These are phyloP conservation scores for Rhaphigaster nebulosa DNA, from an alignment of 2,888 invertebrate species.

Conservation along the genomic window DNA sequence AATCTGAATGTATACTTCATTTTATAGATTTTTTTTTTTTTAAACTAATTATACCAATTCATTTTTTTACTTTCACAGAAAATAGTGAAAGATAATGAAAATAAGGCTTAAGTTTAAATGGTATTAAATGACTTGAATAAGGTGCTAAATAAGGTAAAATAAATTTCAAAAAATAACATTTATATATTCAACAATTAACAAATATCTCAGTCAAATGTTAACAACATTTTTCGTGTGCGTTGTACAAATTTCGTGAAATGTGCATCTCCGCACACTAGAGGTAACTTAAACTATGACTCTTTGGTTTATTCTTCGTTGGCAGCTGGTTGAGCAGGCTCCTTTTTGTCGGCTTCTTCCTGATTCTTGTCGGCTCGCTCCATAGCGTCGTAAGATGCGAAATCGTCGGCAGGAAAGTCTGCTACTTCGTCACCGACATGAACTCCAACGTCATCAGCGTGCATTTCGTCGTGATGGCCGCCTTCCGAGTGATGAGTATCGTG, in stretches of 20 bases:
- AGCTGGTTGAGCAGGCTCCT: conserved; percentile 27
- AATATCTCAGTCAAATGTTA: conserved; percentile 34
- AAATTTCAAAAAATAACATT: conserved; percentile 20
- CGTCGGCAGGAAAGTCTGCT: conserved; percentile 68
- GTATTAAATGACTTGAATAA: not conserved
- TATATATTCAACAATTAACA: conserved; percentile 44
- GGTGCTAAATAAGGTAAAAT: not conserved
- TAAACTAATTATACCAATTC: not conserved
- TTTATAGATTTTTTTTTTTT: not conserved
- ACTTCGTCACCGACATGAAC: conserved; percentile 69
- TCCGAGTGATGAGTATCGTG: conserved; percentile 68
- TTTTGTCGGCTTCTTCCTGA: not conserved
- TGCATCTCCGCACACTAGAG: conserved; percentile 38
- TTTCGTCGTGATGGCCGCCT: conserved; percentile 68
- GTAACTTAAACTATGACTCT: conserved; percentile 42
- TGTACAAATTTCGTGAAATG: conserved; percentile 34
- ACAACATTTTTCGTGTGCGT: conserved; percentile 29
- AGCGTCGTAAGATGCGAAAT: conserved; percentile 56
- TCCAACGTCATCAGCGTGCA: conserved; percentile 65
- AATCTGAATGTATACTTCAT: not conserved
- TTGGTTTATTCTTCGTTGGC: conserved; percentile 46
- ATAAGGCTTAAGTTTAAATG: not conserved
- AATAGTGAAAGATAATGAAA: not conserved
- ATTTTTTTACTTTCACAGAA: not conserved
- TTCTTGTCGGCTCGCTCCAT: conserved; percentile 50